Base-by-base conservation (phyloP, 2,113 vertebrate species). In the Silurus asotus region DNA sequence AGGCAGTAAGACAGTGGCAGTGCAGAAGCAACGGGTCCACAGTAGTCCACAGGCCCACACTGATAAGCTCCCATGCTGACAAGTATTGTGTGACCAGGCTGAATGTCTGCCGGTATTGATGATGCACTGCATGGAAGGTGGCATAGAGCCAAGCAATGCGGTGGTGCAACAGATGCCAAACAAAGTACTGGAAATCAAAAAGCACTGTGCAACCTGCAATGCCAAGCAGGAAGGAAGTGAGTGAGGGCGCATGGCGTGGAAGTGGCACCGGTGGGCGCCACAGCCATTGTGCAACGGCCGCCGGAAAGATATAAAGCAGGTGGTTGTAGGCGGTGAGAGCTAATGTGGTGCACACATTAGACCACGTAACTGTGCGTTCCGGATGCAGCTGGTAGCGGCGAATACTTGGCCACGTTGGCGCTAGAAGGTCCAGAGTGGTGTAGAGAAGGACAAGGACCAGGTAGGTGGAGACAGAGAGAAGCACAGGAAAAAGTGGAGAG, bases 171-270 rank as follows among this genome's bases (percentile, higher is more conserved):
- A 95, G 91, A 88, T 96, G 95, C 95, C 95, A 96, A 67, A 95
- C 85, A 90, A 95, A 96, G 62, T 95, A 96, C 92, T 96, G 95
- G 90, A 95, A 95, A 87, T 96, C 95, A 55, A 96, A 96, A 48
- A 96, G 90, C n/a, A 96, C 91, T 56, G 91, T 93, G 90, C 95
- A 96, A 65, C 94, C 94, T 85, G 94, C 80, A 86, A 96, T 92
- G 15, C 95, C 95, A 75, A 94, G 82, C 74, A 93, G 82, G 86
- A 96, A 95, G 86, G 92, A 93, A n/a, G 88, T 86, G 58, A 95
- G 89, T 1, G 93, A 92, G 64, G 95, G 95, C 0, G 95, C 95
- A 14, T 95, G 90, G 0, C 83, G 86, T 13, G 93, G 93, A 9
- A 96, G 89, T 0, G 93, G 93, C 19, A 92, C 93, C 0, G 94